A percentile compares a stretch with the other conserved stretches of the same genome.
Conservation (phyloP, 2,113 vertebrate genomes). For the Takifugu bimaculatus region DNA sequence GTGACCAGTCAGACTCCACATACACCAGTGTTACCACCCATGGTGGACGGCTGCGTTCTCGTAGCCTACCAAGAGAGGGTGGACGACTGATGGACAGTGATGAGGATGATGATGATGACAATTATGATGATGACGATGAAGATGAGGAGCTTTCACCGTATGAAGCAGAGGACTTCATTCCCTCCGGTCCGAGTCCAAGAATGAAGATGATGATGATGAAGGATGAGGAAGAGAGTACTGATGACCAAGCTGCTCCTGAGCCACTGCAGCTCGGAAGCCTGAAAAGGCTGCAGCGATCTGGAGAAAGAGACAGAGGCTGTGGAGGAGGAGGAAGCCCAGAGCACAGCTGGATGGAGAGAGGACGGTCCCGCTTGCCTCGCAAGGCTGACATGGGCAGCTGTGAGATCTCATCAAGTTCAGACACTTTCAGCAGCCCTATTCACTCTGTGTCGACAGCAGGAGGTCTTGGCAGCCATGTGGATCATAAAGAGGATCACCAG, state of each 20-base stretch:
- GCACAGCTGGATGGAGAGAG: constrained; percentile 83
- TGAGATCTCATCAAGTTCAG: constrained; percentile 97
- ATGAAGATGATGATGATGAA: constrained; percentile 77
- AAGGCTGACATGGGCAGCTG: constrained; percentile 92
- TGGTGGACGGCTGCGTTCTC: constrained; percentile 85
- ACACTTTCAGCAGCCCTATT: constrained; percentile 96
- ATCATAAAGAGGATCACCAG: constrained; percentile 97
- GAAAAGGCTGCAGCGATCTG: constrained; percentile 81
- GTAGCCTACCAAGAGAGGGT: constrained; percentile 92
- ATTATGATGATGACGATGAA: constrained; percentile 76
- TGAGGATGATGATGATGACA: constrained; percentile 74
- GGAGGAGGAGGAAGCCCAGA: constrained; percentile 79
- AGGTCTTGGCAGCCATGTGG: constrained; percentile 86
- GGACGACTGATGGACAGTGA: constrained; percentile 83
- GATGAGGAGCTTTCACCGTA: constrained; percentile 82
- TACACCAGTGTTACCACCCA: constrained; percentile 74
- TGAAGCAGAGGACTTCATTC: constrained; percentile 83
- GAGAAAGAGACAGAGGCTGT: constrained; percentile 66
- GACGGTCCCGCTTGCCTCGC: constrained; percentile 85
- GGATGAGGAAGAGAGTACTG: constrained; percentile 83
- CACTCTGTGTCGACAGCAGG: constrained; percentile 90
- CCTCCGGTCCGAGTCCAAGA: constrained; percentile 78
- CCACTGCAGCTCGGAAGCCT: constrained; percentile 80
- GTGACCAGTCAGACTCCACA: constrained; percentile 83
- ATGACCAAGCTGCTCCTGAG: constrained; percentile 83